Conservation (phyloP, 2,797 vertebrate genomes). For the Rachycentron canadum region DNA sequence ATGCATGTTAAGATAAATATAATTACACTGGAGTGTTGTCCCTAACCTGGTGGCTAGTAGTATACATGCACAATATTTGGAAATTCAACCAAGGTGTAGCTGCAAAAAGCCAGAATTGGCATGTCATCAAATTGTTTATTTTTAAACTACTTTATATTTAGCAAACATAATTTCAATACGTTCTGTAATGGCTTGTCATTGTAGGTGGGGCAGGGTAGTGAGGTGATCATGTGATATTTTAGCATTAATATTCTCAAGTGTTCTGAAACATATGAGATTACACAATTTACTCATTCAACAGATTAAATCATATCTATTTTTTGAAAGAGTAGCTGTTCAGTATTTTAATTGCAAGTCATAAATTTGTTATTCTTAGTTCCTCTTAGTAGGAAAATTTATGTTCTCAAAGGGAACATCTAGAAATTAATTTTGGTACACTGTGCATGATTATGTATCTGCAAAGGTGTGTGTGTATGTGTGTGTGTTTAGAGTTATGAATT, state of each 20-base stretch:
- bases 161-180: conserved; percentile 6
- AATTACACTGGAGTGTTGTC: conserved; percentile 7
- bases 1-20: conserved; percentile 31
- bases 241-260: not conserved
- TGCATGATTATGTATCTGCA: conserved; percentile 5
- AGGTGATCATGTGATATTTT: conserved; percentile 5
- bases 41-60: not conserved
- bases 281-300: not conserved
- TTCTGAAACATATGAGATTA: not conserved
- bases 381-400: not conserved
- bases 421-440: conserved; percentile 4
- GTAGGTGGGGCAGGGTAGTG: not conserved
- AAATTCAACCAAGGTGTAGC: conserved; percentile 24
- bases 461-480: conserved; percentile 26
- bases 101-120: conserved; percentile 10
- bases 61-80: conserved; percentile 9
- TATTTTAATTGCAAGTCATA: conserved; percentile 15
- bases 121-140: not conserved
- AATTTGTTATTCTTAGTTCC: conserved; percentile 19
- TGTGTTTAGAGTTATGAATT: conserved; percentile 13
- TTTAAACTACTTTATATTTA: conserved; percentile 18
- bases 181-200: not conserved
- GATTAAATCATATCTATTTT: not conserved
- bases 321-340: not conserved
- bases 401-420: conserved; percentile 6